Base-by-base conservation (phyloP, 2,888 invertebrate genomes). In the Drosophila mulleri region DNA sequence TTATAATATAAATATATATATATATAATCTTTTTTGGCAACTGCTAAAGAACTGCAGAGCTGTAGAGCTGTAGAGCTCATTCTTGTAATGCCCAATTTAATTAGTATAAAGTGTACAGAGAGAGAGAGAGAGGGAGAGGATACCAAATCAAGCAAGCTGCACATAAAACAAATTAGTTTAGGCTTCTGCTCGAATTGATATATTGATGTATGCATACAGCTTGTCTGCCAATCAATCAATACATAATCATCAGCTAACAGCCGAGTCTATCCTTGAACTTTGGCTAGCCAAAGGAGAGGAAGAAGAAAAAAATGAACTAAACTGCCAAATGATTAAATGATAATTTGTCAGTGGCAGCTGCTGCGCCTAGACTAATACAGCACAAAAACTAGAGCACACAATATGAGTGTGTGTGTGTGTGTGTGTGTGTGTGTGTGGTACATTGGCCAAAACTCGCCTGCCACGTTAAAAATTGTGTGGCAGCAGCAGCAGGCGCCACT, bases 301-400 rank as follows among this genome's bases (percentile, higher is more conserved):
- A 1, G 44, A 54, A 2, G 44, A 50, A 47, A 45, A 41, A 59
- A 42, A 41, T 57, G 14, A 42, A 56, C 65, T 62, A 79, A 79
- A 67, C 70, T 75, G 74, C 53, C 58, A 74, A 75, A 77, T 85
- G 85, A 87, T 87, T 85, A 80, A 86, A 86, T 80, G 87, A 87
- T 79, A 78, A 85, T 83, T 87, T 86, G 85, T 85, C 85, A 85
- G 66, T 52, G 74, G 75, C 85, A 87, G 73, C 75, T 73, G 66
- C 53, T 65, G 56, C 44, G 58, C 75, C 76, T 69, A 74, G 70
- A 64, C 72, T 61, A 74, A 80, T 67, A 76, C 80, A 67, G 37
- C 26, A 18, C 48, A 35, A 32, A 57, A 57, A 57, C 16, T 44
- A 12, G 18, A 42, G 60, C 72, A 75, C 29, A 72, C 26, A 39